Evolutionary conservation across 2,113 vertebrate species (phyloP), one percentile per base, ranked within the genome.

Genomic region (Onychorhynchus coronatus): DNA sequence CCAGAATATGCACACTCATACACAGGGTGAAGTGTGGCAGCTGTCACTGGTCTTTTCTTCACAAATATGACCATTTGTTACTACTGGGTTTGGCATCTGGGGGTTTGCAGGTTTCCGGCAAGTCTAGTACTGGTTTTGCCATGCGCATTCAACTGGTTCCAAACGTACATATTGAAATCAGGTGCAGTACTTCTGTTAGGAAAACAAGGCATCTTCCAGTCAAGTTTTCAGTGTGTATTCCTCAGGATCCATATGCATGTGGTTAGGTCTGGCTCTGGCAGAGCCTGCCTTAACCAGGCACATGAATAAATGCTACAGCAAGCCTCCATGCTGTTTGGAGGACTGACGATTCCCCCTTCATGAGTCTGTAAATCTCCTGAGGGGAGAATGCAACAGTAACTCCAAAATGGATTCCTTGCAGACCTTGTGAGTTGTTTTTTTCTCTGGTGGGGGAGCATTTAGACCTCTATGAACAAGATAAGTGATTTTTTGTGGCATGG

Each of bases 401-500:
- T 95, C 89, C 52, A 80, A 59, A 86, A 88, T 4, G 1, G 88
- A 93, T 93, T 96, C 85, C 82, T 88, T 92, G 75, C 71, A 93
- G 81, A 71, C 68, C 27, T 72, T 86, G 89, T 76, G 91, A 90
- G 73, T 89, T 88, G 79, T 15, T 91, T 95, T 83, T 82, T 62
- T 2, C 63, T 79, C 82, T 89, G 52, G 93, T 55, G 94, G 89
- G 94, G 87, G 58, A 95, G 78, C 85, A 75, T 97, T 97, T 94
- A 91, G 89, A 93, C 76, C 44, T 77, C 86, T 87, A 75, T 83
- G 94, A 96, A 95, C 55, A 88, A 74, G 95, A 94, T 96, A 95
- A 97, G 93, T 78, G 11, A 94, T 97, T 95, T 97, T 91, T 89
- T 95, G 86, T 91, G 70, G 47, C 55, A 44, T 83, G 65, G 78